phyloP scores from a whole-genome alignment of 2,888 invertebrate species.

The Villa cingulata region DNA sequence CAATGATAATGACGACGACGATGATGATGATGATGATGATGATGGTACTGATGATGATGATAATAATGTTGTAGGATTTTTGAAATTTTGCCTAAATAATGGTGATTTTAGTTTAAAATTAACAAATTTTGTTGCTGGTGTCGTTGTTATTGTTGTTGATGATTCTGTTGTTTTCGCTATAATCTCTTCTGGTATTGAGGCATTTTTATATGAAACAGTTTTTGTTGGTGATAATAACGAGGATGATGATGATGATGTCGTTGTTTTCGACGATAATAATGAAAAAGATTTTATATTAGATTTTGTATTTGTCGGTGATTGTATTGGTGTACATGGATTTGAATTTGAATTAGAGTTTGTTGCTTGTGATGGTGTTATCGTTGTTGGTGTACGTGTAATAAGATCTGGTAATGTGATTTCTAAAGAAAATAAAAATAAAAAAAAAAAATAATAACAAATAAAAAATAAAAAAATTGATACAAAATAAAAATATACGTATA shows the following conservation, averaged over 20 bases:
- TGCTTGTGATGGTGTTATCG: slow-evolving; percentile 4
- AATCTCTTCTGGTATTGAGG: not conserved
- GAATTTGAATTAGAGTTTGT: not conserved
- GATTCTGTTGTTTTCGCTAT: not conserved
- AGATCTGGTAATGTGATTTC: slow-evolving; percentile 19
- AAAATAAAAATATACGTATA: not conserved
- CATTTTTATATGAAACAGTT: not conserved
- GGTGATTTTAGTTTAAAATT: slow-evolving; percentile 8
- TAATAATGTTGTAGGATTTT: not conserved
- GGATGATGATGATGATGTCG: too few species aligned
- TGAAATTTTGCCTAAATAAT: slow-evolving; percentile 8
- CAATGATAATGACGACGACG: slow-evolving; percentile 2
- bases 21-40: not conserved
- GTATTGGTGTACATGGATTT: slow-evolving; percentile 5
- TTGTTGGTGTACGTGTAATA: slow-evolving; percentile 14
- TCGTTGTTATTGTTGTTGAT: not conserved
- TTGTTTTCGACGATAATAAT: slow-evolving; percentile 1
- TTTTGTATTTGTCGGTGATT: slow-evolving; percentile 10
- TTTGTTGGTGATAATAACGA: not conserved
- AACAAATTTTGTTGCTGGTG: slow-evolving; percentile 3
- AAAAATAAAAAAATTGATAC: slow-evolving; percentile 3
- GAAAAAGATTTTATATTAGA: slow-evolving; percentile 3
- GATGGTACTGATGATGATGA: not conserved
- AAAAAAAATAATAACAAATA: slow-evolving; percentile 9
- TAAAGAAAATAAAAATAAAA: slow-evolving; percentile 17